Evolutionary conservation across 2,797 vertebrate genomes (phyloP), one percentile per base, ranked within the genome.

Genomic region (Pteropus rufus): DNA sequence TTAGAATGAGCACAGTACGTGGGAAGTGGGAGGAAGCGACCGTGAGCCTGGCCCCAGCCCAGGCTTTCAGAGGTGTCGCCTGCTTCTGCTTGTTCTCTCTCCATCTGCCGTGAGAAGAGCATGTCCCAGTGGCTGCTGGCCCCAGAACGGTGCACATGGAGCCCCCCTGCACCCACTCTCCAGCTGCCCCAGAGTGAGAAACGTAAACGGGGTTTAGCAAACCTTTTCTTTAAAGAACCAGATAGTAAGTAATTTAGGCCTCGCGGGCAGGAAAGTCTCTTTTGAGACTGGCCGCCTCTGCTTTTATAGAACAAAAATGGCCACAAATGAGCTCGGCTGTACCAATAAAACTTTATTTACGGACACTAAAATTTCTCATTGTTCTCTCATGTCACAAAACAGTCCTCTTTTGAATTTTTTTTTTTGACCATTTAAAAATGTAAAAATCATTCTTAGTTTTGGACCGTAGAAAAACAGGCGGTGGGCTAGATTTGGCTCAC

Each of bases 251-350:
- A 60, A 58, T 60, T 39, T 5, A 46, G 82, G 41, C 60, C 58
- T 83, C 4, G 46, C 52, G 4, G 31, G 36, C 70, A 29, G 6
- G 34, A 54, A 0, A 0, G 16, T 62, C 44, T 52, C 39, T 29
- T 31, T 19, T 26, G 44, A 39, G 41, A 2, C 39, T 26, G 34
- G 21, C 11, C 3, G 21, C 0, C 60, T 60, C 44, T 7, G 16
- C 62, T 2, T 0, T 3, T 14, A 24, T 18, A 1, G 10, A 31
- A 3, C 14, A 4, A 29, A 34, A 44, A 26, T 31, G 19, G 34
- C 77, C 16, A 2, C 11, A 31, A n/a, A 49, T 15, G 41, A 21
- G 5, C 0, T 2, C 1, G 44, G 11, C 36, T 16, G 18, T 3
- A 10, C 10, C 39, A 29, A 31, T 31, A 29, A 9, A 31, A 19